Evolutionary conservation across 2,113 vertebrate species (phyloP), one percentile per base, ranked within the genome.

Genomic region (Percopsis transmontana): DNA sequence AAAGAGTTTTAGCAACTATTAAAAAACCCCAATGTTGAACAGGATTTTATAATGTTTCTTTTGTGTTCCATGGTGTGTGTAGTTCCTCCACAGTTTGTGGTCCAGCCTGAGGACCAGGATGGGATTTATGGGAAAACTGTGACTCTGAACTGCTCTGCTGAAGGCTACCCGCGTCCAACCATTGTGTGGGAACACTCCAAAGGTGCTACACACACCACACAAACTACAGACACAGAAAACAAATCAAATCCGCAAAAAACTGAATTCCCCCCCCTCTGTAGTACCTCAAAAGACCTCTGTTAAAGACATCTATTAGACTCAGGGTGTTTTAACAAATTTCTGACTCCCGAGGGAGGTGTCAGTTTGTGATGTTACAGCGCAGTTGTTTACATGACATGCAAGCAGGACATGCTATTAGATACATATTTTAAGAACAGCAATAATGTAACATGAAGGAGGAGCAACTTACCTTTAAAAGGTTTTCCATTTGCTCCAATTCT

Each of bases 121-220:
- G 97, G 97, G 4, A 99, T 99, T 78, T 99, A 98, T 3, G 96
- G 97, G 58, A 99, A 98, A 84, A 95, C 97, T 0, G 96, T 99
- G 60, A 97, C 96, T 38, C 94, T 99, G 70, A 99, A 99, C 85
- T 99, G 97, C 82, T 99, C 97, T 0, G 97, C 97, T 1, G 96
- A 98, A 79, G 97, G 97, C 60, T 98, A 98, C 76, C 97, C 97
- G 5, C 95, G 96, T 4, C 97, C 97, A 12, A 98, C 96, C 20
- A 99, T 99, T 0, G 94, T 99, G 69, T 99, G 97, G 97, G 98
- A 99, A 60, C 97, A 98, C 88, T 99, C 97, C 0, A 99, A 99
- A 97, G 97, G 97, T 99, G 48, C 20, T 12, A n/a, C 1, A 8
- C n/a, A 44, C 44, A 23, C 54, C 18, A 41, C 5, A 60, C 47